Conservation (phyloP, 2,888 invertebrate genomes). For the Callinectes sapidus region DNA sequence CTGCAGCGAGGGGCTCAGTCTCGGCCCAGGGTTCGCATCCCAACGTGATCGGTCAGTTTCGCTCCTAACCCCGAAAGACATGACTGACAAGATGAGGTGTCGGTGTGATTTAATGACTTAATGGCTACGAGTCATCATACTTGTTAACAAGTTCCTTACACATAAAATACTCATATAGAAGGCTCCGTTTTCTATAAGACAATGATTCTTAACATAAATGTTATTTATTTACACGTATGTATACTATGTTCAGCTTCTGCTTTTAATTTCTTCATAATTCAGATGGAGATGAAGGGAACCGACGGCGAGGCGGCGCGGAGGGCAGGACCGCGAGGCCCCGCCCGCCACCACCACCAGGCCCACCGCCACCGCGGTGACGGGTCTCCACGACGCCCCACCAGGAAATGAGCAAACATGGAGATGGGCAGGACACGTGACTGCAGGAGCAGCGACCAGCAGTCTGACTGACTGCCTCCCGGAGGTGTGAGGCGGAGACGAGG, state of each 20-base stretch:
- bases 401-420: background rate
- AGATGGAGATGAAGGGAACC: background rate
- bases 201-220: conserved; percentile 38
- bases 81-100: conserved; percentile 15
- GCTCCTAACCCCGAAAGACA: conserved; percentile 14
- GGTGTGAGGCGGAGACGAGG: background rate
- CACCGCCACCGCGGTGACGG: background rate
- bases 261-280: background rate
- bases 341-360: background rate
- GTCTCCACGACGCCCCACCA: too few relatives aligned
- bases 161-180: background rate
- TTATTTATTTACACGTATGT: conserved; percentile 53
- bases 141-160: background rate
- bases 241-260: conserved; percentile 51
- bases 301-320: background rate
- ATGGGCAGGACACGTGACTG: background rate
- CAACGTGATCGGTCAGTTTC: background rate
- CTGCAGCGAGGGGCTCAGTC: conserved; percentile 62
- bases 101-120: background rate
- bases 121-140: background rate
- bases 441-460: background rate
- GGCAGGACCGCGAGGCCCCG: background rate
- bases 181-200: conserved; percentile 35
- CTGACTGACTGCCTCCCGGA: background rate
- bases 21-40: conserved; percentile 52